phyloP scores from a whole-genome alignment of 2,113 vertebrate species.

The Elanoides forficatus region DNA sequence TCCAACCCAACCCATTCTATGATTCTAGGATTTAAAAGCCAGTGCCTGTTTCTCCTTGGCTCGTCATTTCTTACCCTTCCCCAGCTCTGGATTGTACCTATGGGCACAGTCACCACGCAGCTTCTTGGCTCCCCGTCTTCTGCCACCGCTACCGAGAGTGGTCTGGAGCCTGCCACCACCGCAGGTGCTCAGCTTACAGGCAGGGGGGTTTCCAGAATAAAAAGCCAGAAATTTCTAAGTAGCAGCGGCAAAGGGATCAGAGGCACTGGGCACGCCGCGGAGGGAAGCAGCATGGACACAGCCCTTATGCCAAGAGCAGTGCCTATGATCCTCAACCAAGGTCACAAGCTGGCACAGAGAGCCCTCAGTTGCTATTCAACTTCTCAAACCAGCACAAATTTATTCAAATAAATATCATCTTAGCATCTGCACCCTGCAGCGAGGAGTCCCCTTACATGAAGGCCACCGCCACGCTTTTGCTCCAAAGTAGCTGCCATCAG shows the following conservation, averaged over 20 bases:
- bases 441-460: background rate
- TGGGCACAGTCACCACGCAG: background rate
- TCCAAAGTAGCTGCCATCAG: background rate
- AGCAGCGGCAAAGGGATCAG: background rate
- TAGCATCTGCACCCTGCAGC: background rate
- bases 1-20: no score
- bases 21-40: background rate
- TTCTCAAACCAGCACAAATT: background rate
- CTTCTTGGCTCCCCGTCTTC: background rate
- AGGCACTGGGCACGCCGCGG: background rate
- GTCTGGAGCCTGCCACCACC: background rate
- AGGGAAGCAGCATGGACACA: background rate
- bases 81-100: background rate
- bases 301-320: background rate
- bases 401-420: background rate
- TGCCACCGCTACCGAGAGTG: fast-evolving
- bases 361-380: background rate
- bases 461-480: background rate
- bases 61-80: fast-evolving
- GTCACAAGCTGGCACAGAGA: background rate
- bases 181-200: background rate
- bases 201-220: background rate
- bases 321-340: background rate
- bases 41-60: background rate
- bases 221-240: background rate